Evolutionary conservation across 1,140 invertebrate species (phyloP).

Genomic region (Anastrepha ludens): DNA sequence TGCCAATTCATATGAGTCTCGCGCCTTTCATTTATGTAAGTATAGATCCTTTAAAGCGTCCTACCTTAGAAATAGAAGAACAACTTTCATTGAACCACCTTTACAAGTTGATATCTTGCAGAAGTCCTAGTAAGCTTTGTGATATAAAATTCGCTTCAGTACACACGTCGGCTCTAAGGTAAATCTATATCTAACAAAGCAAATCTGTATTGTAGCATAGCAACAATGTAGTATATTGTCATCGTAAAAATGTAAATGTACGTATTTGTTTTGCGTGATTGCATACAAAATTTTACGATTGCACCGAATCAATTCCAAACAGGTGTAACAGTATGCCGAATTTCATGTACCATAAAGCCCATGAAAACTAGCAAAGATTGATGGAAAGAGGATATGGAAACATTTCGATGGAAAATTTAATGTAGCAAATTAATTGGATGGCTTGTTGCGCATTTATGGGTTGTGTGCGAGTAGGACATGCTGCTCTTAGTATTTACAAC

Average conservation of each 20-base stretch:
- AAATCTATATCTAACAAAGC: neutral
- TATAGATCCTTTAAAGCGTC: no score
- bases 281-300: conserved; percentile 27
- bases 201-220: neutral
- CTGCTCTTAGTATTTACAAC: conserved; percentile 29
- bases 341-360: neutral
- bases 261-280: conserved; percentile 2
- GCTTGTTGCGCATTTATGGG: conserved; percentile 19
- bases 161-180: neutral
- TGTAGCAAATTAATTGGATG: conserved; percentile 41
- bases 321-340: conserved; percentile 9
- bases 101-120: no score
- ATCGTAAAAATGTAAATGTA: conserved; percentile 42
- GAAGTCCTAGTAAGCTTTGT: no score
- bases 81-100: no score
- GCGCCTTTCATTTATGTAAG: no score
- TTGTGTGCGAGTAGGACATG: neutral
- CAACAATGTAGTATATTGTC: neutral
- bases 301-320: conserved; percentile 34
- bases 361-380: neutral
- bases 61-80: no score
- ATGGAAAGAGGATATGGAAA: neutral
- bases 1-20: no score
- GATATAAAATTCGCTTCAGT: neutral
- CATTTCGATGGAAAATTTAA: conserved; percentile 32